Evolutionary conservation across 2,113 vertebrate genomes (phyloP).

Genomic region (Pandion haliaetus): DNA sequence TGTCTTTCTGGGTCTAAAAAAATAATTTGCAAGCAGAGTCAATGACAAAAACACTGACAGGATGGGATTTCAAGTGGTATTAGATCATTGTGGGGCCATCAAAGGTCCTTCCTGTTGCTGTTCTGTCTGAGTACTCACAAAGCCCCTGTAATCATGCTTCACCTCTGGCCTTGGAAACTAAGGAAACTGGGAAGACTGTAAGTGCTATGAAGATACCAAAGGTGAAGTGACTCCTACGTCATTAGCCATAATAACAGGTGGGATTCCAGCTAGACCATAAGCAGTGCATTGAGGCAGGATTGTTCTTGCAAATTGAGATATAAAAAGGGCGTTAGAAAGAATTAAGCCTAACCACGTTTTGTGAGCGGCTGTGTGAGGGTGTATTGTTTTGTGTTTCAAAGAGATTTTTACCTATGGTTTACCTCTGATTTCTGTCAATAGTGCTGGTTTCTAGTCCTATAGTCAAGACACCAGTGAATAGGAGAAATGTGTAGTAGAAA

Average conservation of each 20-base stretch:
- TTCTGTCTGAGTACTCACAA: neutral
- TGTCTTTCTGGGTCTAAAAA: neutral
- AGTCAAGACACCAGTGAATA: neutral
- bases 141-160: neutral
- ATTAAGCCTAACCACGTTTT: neutral
- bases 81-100: neutral
- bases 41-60: neutral
- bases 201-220: neutral
- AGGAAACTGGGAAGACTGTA: neutral
- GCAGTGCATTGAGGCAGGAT: neutral
- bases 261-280: neutral
- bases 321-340: neutral
- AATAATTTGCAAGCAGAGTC: neutral
- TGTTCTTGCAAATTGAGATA: neutral
- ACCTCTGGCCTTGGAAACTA: neutral
- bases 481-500: neutral
- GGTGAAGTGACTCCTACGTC: neutral
- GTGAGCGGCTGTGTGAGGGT: neutral
- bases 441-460: neutral
- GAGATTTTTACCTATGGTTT: neutral
- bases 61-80: neutral
- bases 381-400: neutral
- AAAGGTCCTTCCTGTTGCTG: neutral
- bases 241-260: neutral
- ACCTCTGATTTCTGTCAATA: neutral